These are phyloP conservation scores for Ophion ellenae DNA, from an alignment of 2,888 invertebrate genomes.

Conservation along the genomic window DNA sequence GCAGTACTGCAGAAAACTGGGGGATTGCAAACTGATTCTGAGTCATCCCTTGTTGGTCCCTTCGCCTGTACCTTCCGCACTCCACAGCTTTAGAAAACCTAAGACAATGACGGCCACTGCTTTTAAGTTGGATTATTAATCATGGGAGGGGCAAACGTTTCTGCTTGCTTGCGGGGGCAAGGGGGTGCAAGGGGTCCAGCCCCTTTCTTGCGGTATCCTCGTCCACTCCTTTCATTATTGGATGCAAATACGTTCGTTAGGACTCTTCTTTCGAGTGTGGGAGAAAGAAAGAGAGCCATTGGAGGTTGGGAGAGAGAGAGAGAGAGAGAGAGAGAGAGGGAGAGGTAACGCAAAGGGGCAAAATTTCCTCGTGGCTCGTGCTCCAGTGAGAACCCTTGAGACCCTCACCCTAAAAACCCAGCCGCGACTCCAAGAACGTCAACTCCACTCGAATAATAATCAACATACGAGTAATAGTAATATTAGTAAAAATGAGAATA, in stretches of 20 bases:
- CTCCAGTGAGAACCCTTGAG: conserved; percentile 47
- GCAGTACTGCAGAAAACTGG: conserved; percentile 20
- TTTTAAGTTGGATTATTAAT: conserved; percentile 76
- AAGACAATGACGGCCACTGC: conserved; percentile 68
- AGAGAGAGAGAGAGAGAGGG: background rate
- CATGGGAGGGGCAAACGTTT: conserved; percentile 66
- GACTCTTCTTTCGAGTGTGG: conserved; percentile 71
- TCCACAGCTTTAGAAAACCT: conserved; percentile 52
- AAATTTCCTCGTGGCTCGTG: conserved; percentile 37
- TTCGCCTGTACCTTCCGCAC: conserved; percentile 1
- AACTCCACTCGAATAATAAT: conserved; percentile 63
- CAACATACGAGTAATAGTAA: conserved; percentile 29
- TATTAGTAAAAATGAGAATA: background rate
- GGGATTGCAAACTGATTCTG: conserved; percentile 57
- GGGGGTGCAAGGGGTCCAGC: background rate
- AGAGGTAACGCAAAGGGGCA: conserved; percentile 11
- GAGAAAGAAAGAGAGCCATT: background rate
- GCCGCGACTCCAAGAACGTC: conserved; percentile 35
- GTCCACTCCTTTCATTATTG: conserved; percentile 74
- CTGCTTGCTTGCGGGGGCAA: conserved; percentile 11
- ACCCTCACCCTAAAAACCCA: conserved; percentile 33
- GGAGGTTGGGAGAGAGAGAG: background rate
- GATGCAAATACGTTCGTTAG: conserved; percentile 79
- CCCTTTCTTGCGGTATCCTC: conserved; percentile 31
- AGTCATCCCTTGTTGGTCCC: conserved; percentile 59